Evolutionary conservation across 2,113 vertebrate species (phyloP).

Genomic region (Cyanoderma ruficeps): DNA sequence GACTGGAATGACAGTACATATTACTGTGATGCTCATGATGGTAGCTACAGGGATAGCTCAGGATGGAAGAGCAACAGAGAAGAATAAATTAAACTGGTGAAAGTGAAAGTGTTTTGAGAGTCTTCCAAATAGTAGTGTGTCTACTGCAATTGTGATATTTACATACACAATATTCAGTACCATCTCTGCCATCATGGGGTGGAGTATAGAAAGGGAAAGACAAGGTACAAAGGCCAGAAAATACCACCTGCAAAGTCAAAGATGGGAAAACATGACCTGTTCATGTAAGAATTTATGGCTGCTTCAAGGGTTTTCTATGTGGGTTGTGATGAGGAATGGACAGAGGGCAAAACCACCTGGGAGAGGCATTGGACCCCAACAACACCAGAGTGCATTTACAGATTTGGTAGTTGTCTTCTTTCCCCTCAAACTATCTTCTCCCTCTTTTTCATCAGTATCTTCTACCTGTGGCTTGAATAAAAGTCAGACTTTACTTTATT

Average conservation of each 20-base stretch:
- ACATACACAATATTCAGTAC: neutral
- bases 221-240: neutral
- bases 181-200: neutral
- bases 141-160: neutral
- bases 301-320: neutral
- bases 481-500: neutral
- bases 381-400: neutral
- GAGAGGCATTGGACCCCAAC: neutral
- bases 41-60: neutral
- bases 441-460: neutral
- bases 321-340: neutral
- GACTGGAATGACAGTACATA: neutral
- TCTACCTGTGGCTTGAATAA: neutral
- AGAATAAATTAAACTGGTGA: neutral
- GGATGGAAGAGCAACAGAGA: neutral
- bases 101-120: neutral
- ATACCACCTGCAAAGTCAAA: neutral
- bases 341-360: neutral
- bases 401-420: neutral
- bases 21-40: neutral
- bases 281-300: neutral
- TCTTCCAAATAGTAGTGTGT: neutral
- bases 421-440: accelerated
- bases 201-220: neutral
- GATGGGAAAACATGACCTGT: neutral